Base-by-base conservation (phyloP, 2,888 invertebrate genomes). In the Latrodectus hesperus region DNA sequence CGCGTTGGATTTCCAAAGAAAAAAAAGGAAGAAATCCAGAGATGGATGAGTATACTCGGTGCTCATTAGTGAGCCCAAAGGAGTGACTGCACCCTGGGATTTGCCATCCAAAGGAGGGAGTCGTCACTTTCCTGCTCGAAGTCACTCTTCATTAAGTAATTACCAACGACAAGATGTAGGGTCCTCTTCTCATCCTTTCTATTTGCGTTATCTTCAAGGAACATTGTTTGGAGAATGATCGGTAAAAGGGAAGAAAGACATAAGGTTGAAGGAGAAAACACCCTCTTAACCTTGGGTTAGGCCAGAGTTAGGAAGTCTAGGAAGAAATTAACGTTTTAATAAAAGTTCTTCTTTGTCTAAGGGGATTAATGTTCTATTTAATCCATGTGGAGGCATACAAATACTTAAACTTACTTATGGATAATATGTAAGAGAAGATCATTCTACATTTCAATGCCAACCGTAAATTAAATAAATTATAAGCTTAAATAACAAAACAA, bases 81-180 rank as follows among this genome's bases (percentile, higher is more conserved):
- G 22, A 14, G 22, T 53, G 22, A 55, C n/a, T 22, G 49, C 26
- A 22, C 14, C 12, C 9, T 14, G 26, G 17, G 22, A 51, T 49
- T 70, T 53, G 55, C 38, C 53, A 52, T 70, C 53, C 26, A 70
- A 38, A 38, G 22, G 38, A n/a, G 68, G 10, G 55, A n/a, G 16
- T 53, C 26, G 52, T 26, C 26, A 51, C 70, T 77, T 67, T 4
- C 70, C 2, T n/a, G 0, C 55, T 9, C 16, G 51, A 10, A 55
- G 70, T 70, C 78, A 16, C 14, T 72, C 64, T 80, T 80, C 72
- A 80, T 80, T 80, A 80, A 71, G 72, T 80, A 80, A 80, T 80
- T 80, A 72, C 76, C 49, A 53, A 67, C 51, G 52, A 64, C 67
- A 72, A 9, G n/a, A 10, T 11, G 11, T 14, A 51, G 12, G 38